These are phyloP conservation scores for Lepisosteus osseus DNA, from an alignment of 2,113 vertebrate genomes.

Conservation along the genomic window DNA sequence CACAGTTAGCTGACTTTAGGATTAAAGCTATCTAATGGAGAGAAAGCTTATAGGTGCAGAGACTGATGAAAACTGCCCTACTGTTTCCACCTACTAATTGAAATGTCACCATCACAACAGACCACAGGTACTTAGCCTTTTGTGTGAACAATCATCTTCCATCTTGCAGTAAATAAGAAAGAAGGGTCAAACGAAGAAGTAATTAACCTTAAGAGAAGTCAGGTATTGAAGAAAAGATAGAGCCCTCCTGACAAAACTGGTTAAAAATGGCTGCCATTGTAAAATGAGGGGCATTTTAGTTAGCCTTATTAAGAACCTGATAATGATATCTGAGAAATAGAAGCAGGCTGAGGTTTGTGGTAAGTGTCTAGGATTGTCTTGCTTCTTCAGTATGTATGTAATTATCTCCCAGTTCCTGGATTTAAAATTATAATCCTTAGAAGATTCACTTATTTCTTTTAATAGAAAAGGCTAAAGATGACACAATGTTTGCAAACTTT, in stretches of 20 bases:
- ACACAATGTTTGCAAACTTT: no score
- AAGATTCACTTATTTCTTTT: no score
- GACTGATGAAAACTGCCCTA: background rate
- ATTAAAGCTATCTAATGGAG: background rate
- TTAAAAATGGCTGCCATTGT: background rate
- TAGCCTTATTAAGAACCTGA: background rate
- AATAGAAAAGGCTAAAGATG: no score
- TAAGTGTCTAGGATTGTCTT: no score
- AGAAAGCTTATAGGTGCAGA: background rate
- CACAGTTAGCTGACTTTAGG: no score
- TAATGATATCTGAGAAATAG: no score
- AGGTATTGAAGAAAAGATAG: background rate
- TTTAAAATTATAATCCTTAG: no score
- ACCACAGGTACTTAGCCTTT: background rate
- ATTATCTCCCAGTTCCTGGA: no score
- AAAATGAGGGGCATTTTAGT: background rate
- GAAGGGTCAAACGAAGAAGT: slow-evolving; percentile 4
- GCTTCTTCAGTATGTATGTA: no score
- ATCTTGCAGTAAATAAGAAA: slow-evolving; percentile 1
- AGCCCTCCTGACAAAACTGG: background rate
- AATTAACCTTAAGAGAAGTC: background rate
- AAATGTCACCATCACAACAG: slow-evolving; percentile 1
- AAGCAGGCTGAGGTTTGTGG: no score
- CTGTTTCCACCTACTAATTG: background rate
- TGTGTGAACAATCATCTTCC: background rate